Conservation (phyloP, 1,140 invertebrate genomes). For the Tetragonula clypearis region DNA sequence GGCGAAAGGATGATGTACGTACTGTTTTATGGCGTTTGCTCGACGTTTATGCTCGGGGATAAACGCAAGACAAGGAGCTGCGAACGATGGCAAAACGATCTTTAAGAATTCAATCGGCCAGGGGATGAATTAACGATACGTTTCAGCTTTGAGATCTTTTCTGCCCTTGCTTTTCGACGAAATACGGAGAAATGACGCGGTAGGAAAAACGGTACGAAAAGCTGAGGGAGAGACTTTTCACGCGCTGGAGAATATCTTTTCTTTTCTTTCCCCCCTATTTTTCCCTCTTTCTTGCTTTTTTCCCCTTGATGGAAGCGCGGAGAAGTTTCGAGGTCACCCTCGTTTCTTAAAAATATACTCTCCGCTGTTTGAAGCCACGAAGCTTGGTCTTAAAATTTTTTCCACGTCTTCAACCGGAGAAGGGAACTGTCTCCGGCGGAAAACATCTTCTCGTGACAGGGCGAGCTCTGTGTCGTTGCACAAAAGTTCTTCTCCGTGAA, state of each 20-base stretch:
- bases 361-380: conserved; percentile 1
- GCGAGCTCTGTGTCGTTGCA: no score
- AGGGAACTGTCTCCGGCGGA: conserved; percentile 4
- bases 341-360: conserved; percentile 42
- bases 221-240: background rate
- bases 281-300: background rate
- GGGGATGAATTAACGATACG: background rate
- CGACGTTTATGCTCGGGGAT: background rate
- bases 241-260: background rate
- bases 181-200: background rate
- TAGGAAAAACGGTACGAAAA: background rate
- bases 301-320: background rate
- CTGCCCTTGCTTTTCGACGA: background rate
- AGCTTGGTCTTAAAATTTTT: conserved; percentile 16
- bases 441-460: conserved; percentile 3
- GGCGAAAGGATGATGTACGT: no score
- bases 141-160: conserved; percentile 7
- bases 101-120: conserved; percentile 10
- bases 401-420: background rate
- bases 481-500: conserved; percentile 6
- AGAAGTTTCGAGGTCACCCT: conserved; percentile 38
- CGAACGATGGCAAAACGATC: background rate
- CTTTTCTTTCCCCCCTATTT: background rate
- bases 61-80: background rate
- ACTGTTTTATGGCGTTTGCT: background rate